Evolutionary conservation across 2,888 invertebrate genomes (phyloP).

Genomic region (Eupithecia tripunctaria): DNA sequence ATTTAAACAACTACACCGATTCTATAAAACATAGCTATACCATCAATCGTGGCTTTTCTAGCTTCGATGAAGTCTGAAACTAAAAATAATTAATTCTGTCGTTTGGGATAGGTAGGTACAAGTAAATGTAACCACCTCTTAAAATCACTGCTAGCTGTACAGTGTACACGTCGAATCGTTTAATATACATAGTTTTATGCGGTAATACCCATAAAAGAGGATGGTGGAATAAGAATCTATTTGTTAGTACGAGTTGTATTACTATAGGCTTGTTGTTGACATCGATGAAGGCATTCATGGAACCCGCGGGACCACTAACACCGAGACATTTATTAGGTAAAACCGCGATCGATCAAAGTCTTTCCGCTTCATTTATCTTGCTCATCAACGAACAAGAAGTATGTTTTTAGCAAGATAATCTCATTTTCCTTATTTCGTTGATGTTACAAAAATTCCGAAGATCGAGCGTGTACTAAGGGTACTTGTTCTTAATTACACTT

Average conservation of each 20-base stretch:
- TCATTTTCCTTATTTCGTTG: constrained; percentile 68
- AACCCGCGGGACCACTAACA: constrained; percentile 46
- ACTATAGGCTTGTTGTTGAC: background rate
- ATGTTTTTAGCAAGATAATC: constrained; percentile 71
- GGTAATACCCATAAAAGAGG: background rate
- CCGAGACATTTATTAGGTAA: constrained; percentile 76
- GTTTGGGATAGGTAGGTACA: too few relatives aligned
- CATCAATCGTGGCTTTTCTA: too few relatives aligned
- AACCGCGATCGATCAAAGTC: constrained; percentile 81
- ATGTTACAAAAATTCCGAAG: constrained; percentile 51
- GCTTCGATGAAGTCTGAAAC: too few relatives aligned
- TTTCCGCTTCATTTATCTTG: constrained; percentile 81
- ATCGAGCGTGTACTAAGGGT: constrained; percentile 26
- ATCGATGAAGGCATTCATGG: constrained; percentile 2
- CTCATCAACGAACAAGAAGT: constrained; percentile 70
- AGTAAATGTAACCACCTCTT: too few relatives aligned
- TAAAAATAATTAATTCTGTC: too few relatives aligned
- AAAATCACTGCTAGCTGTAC: too few relatives aligned
- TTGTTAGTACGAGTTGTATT: background rate
- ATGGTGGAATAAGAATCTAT: background rate
- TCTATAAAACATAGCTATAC: too few relatives aligned
- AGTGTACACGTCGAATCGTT: too few relatives aligned
- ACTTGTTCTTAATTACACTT: constrained; percentile 20
- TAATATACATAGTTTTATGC: too few relatives aligned
- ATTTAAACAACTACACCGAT: too few relatives aligned